A percentile compares a stretch with the other conserved stretches of the same genome.
These are phyloP conservation scores for Conops quadrifasciatus DNA, from an alignment of 2,888 invertebrate genomes.

Conservation along the genomic window DNA sequence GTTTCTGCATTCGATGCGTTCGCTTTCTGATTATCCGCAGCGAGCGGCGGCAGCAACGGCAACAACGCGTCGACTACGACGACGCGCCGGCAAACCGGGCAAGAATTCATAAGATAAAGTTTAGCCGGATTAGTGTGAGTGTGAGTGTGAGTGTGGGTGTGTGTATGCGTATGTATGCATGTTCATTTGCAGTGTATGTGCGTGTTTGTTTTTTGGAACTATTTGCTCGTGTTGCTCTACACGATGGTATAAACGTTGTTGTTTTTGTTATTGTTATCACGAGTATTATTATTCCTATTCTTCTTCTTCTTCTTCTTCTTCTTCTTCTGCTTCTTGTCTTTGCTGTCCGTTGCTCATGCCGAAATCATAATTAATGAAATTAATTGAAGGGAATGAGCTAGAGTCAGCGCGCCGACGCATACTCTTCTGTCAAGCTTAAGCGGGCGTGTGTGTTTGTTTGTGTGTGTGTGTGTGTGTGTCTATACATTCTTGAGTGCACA, in stretches of 20 bases:
- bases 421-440: not conserved
- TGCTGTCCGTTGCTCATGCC: constrained; percentile 8
- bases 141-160: constrained; percentile 12
- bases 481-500: constrained; percentile 43
- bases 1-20: constrained; percentile 24
- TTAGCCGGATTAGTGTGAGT: not conserved
- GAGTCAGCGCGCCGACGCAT: constrained; percentile 10
- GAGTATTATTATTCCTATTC: not conserved
- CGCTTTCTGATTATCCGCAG: constrained; percentile 18
- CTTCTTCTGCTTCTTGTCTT: not conserved
- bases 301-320: constrained; percentile 13
- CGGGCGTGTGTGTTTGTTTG: constrained; percentile 13
- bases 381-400: constrained; percentile 33
- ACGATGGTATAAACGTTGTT: not conserved
- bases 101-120: not conserved
- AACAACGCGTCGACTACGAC: not conserved
- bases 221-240: constrained; percentile 9
- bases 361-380: constrained; percentile 47
- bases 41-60: not conserved
- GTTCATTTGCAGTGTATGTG: constrained; percentile 24
- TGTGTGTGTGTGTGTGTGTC: constrained; percentile 30
- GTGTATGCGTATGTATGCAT: constrained; percentile 29
- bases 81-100: not conserved
- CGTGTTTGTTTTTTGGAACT: constrained; percentile 11
- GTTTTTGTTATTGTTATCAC: constrained; percentile 5